Conservation (phyloP, 2,888 invertebrate species). For the Halictus ligatus region DNA sequence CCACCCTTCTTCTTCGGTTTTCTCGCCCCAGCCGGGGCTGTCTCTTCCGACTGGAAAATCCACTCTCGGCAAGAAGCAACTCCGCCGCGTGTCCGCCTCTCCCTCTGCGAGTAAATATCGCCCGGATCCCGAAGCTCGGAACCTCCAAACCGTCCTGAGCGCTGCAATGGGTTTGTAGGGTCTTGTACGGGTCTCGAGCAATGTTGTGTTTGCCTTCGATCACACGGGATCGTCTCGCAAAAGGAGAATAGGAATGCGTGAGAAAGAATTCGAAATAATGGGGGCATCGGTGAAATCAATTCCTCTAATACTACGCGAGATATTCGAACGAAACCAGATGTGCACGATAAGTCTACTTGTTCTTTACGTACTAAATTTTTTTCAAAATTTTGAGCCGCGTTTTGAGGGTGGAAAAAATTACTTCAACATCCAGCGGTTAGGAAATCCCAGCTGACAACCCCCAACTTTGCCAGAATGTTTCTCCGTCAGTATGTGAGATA, state of each 20-base stretch:
- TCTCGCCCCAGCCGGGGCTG: neutral
- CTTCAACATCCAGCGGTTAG: too few species aligned
- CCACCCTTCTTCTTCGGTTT: neutral
- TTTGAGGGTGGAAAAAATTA: too few species aligned
- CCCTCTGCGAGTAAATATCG: constrained; percentile 38
- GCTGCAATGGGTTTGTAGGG: neutral
- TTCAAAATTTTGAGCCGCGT: too few species aligned
- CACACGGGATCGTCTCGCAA: neutral
- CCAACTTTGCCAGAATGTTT: too few species aligned
- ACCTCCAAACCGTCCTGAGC: constrained; percentile 9
- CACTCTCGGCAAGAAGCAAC: constrained; percentile 33
- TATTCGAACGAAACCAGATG: too few species aligned
- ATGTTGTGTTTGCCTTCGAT: neutral
- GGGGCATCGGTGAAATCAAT: too few species aligned
- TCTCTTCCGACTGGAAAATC: constrained; percentile 23
- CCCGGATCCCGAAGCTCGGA: neutral
- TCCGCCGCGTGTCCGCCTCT: constrained; percentile 29
- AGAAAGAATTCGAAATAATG: neutral
- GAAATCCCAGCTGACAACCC: too few species aligned
- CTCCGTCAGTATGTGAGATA: too few species aligned
- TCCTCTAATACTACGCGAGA: too few species aligned
- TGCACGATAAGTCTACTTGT: too few species aligned
- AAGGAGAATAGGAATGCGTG: neutral
- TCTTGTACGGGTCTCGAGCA: neutral
- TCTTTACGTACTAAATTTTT: too few species aligned